Percentiles rank a stretch among this genome's conserved stretches.
Evolutionary conservation across 2,113 vertebrate genomes (phyloP).

Genomic region (Chelonoidis abingdonii): DNA sequence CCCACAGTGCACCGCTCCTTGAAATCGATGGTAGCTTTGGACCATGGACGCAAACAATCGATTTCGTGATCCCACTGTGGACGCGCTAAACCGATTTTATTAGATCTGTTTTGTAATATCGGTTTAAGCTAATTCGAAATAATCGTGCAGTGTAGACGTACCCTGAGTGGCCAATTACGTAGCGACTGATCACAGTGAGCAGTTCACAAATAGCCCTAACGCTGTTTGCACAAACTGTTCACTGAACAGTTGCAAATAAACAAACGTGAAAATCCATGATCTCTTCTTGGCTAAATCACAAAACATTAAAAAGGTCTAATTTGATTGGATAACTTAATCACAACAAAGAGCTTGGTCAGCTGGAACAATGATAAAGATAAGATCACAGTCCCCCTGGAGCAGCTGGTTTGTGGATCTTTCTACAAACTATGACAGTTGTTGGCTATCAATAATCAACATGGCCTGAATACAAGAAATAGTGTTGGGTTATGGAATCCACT

Average conservation of each 20-base stretch:
- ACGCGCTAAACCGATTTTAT: no score
- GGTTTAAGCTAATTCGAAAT: no score
- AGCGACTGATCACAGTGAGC: background rate
- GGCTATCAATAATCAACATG: background rate
- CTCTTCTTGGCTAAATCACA: background rate
- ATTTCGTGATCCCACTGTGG: no score
- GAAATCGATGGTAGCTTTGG: no score
- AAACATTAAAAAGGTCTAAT: background rate
- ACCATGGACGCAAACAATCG: no score
- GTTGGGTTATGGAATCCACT: background rate
- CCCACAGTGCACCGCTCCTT: no score
- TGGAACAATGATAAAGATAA: background rate
- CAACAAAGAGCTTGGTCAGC: background rate
- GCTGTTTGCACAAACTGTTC: background rate
- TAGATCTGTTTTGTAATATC: no score
- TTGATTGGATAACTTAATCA: background rate
- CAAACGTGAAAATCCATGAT: background rate
- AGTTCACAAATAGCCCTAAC: background rate
- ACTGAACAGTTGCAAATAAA: background rate
- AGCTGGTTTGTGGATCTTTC: background rate
- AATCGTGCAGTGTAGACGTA: no score
- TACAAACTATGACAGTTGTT: background rate
- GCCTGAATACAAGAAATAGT: background rate
- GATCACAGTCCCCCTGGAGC: background rate
- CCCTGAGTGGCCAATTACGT: background rate